A percentile compares a stretch with the other conserved stretches of the same genome.
phyloP scores from a whole-genome alignment of 2,888 invertebrate species.

The Agrypnus murinus region DNA sequence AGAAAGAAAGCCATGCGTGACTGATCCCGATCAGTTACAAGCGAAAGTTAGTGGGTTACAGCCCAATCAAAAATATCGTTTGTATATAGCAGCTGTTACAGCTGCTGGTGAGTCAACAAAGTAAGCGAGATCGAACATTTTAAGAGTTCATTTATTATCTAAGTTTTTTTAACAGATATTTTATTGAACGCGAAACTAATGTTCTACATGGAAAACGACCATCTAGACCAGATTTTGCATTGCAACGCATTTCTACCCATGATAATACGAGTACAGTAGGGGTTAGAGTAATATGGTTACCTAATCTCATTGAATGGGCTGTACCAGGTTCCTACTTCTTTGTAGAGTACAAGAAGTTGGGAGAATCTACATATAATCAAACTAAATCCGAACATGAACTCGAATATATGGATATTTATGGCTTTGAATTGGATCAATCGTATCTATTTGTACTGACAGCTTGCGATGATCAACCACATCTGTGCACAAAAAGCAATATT shows the following conservation, averaged over 20 bases:
- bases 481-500: too few species aligned
- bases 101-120: constrained; percentile 89
- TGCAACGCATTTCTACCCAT: constrained; percentile 79
- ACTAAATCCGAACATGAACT: constrained; percentile 76
- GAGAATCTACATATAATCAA: constrained; percentile 80
- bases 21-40: constrained; percentile 83
- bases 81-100: constrained; percentile 86
- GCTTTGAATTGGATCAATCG: too few species aligned
- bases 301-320: constrained; percentile 85
- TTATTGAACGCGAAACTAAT: constrained; percentile 89
- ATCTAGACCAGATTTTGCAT: constrained; percentile 81
- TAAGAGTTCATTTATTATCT: too few species aligned
- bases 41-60: constrained; percentile 90
- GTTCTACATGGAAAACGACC: too few species aligned
- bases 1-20: constrained; percentile 80
- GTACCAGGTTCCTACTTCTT: constrained; percentile 97
- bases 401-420: constrained; percentile 76
- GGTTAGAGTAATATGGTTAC: constrained; percentile 87
- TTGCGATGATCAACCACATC: too few species aligned
- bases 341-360: constrained; percentile 83
- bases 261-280: constrained; percentile 76
- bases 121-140: constrained; percentile 67
- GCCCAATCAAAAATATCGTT: constrained; percentile 72
- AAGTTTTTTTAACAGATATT: too few species aligned
- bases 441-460: too few species aligned